Evolutionary conservation across 2,113 vertebrate genomes (phyloP), one percentile per base, ranked within the genome.

Genomic region (Lates calcarifer): DNA sequence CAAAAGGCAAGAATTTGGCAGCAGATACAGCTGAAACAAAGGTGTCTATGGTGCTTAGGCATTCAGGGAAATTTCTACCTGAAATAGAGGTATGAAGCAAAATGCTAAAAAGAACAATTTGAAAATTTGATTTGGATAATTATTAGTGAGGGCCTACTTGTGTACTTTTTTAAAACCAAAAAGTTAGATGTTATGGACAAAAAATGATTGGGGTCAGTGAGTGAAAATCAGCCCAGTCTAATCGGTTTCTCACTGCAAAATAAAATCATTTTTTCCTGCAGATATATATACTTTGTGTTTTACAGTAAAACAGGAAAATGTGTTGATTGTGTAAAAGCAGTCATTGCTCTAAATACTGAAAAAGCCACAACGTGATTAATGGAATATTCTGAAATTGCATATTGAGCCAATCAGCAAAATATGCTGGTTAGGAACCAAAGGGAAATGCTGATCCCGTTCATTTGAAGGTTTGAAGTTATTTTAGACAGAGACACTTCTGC

Each of bases 321-420:
- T 47, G 14, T 47, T 49, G 47, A 47, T 49, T 13, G 17, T 33
- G 1, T 26, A 33, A 31, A 55, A 39, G 12, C n/a, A 17, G 13
- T 22, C 39, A 53, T 83, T 35, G 20, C n/a, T 33, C 4, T 17
- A 39, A 71, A 64, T 53, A 67, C 37, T 67, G 29, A 62, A 43
- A 43, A 4, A 56, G 35, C 55, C 1, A 4, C 8, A 0, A 80
- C 29, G 8, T 68, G 56, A 70, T 83, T 66, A 29, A 79, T 65
- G 31, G 11, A 72, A 78, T 78, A 74, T 86, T 81, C 69, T 37
- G 11, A 74, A 66, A 63, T 47, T 0, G 8, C 15, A 61, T 81
- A 81, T 88, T 72, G 74, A 28, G 56, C 31, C 41, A 71, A 79
- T 89, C 82, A 90, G 84, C 87, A 68, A 74, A 89, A 35, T 24